Evolutionary conservation across 2,888 invertebrate species (phyloP).

Genomic region (Onchidella celtica): DNA sequence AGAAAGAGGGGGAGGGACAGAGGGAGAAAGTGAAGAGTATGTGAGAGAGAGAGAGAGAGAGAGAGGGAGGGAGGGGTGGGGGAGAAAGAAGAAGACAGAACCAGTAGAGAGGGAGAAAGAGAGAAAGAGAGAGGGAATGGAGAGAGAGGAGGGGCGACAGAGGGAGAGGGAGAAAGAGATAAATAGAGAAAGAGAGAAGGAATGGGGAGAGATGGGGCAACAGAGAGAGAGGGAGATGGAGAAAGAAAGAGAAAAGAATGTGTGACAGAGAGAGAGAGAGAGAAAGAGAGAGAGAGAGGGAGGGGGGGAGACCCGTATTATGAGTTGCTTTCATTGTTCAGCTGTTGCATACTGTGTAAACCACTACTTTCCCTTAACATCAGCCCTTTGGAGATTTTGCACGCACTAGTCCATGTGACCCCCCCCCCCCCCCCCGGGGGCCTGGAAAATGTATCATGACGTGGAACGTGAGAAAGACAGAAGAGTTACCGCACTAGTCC

Average conservation of each 20-base stretch:
- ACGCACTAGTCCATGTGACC: no score
- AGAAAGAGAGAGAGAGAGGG: no score
- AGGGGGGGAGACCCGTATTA: not conserved
- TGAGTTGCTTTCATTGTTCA: no score
- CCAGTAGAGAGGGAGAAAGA: not conserved
- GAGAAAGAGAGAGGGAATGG: not conserved
- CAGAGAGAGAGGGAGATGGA: not conserved
- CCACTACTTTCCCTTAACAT: no score
- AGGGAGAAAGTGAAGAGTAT: not conserved
- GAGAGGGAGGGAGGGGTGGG: not conserved
- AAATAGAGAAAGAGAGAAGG: not conserved
- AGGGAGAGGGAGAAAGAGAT: not conserved
- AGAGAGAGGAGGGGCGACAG: not conserved
- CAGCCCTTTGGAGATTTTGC: no score
- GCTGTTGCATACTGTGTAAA: no score
- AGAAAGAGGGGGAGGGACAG: not conserved
- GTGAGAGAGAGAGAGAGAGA: constrained; percentile 7
- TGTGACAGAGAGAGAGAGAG: no score
- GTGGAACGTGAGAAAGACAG: no score
- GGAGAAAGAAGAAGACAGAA: not conserved
- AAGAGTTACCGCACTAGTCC: no score
- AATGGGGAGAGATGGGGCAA: not conserved
- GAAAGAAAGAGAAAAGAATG: not conserved
- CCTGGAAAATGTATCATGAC: no score
- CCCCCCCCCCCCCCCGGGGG: no score